phyloP scores from a whole-genome alignment of 2,797 vertebrate genomes.

The Cossypha polioptera region DNA sequence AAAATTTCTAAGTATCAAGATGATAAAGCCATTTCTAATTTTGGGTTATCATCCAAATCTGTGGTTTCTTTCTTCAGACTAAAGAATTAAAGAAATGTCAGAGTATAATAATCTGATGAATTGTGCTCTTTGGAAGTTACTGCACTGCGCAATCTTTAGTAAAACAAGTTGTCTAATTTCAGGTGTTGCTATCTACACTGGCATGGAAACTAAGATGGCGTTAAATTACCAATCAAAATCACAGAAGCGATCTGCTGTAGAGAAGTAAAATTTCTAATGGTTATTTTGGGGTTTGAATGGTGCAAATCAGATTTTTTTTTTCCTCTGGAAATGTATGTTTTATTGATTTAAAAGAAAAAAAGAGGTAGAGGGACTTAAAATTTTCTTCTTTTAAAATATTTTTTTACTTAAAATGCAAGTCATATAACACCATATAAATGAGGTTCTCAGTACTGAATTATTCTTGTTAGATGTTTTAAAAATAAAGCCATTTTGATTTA shows the following conservation, averaged over 20 bases:
- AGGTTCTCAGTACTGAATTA: background rate
- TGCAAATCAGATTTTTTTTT: background rate
- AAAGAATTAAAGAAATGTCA: background rate
- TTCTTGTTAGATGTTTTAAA: background rate
- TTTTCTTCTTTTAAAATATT: background rate
- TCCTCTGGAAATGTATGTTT: background rate
- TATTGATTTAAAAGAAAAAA: background rate
- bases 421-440: background rate
- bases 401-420: background rate
- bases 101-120: background rate
- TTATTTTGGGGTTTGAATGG: background rate
- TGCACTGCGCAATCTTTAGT: background rate
- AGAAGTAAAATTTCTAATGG: constrained; percentile 84
- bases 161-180: background rate
- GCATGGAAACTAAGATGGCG: constrained; percentile 99
- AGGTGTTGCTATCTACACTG: constrained; percentile 96
- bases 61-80: background rate
- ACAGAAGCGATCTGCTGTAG: constrained; percentile 95
- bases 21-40: background rate
- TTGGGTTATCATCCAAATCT: background rate
- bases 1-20: background rate
- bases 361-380: background rate
- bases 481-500: background rate
- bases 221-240: constrained; percentile 96
- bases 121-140: background rate